These are phyloP conservation scores for Rhegmatorhina hoffmannsi DNA, from an alignment of 2,113 vertebrate genomes.

Conservation along the genomic window DNA sequence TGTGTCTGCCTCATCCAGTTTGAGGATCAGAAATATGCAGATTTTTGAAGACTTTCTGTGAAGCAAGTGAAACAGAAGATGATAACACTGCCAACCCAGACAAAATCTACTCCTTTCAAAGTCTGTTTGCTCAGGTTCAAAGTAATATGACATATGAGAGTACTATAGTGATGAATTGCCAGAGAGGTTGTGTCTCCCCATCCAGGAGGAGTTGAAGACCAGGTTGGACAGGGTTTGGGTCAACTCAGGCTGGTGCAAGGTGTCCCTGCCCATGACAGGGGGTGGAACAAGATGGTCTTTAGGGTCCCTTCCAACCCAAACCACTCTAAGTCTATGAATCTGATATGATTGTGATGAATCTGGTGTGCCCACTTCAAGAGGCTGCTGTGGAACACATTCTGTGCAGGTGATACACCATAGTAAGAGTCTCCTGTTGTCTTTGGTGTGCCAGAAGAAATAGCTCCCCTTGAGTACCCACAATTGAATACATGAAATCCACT, in stretches of 20 bases:
- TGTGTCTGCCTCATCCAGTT: not conserved
- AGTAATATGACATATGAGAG: not conserved
- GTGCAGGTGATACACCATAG: not conserved
- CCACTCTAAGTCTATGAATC: not conserved
- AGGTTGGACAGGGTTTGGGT: not conserved
- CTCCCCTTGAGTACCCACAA: not conserved
- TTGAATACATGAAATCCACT: not conserved
- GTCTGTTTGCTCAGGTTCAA: not conserved
- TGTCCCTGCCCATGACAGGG: not conserved
- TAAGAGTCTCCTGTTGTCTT: not conserved
- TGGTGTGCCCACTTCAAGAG: not conserved
- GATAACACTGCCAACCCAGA: not conserved
- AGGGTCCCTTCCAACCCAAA: not conserved
- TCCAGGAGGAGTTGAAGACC: not conserved
- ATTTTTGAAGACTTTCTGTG: not conserved
- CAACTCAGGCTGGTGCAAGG: not conserved
- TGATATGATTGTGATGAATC: not conserved
- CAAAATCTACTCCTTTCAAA: not conserved
- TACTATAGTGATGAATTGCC: not conserved
- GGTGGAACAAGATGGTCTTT: not conserved
- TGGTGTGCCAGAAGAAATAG: not conserved
- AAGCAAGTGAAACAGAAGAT: not conserved
- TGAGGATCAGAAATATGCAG: not conserved
- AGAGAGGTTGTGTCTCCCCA: not conserved
- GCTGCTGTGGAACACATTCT: not conserved